Base-by-base conservation (phyloP, 2,113 vertebrate species). In the Salvelinus alpinus region DNA sequence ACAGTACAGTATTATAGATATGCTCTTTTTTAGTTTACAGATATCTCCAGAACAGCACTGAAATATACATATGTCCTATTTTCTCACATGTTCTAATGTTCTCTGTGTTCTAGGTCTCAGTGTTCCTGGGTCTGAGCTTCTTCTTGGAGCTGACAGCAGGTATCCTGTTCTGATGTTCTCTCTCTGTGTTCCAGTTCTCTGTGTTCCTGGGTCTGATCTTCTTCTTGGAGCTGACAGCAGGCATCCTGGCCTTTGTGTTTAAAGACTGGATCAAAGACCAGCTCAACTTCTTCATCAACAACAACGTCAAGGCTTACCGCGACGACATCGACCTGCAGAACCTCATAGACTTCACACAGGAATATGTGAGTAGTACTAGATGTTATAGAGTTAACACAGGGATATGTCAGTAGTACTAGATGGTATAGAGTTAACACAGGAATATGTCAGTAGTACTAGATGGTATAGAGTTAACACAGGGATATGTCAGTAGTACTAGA, bases 291-390 rank as follows among this genome's bases (percentile, higher is more conserved):
- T 97, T 97, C 89, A 97, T 97, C 90, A 95, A 96, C 88, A 97
- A 95, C 80, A 97, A 97, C 6, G 94, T 97, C 88, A 96, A 96
- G 90, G 95, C 96, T 62, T 97, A 97, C 89, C 92, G 96, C 0
- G 96, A 97, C 24, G 96, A 97, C 90, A 96, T 97, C 67, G 96
- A 97, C 90, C 92, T 97, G 78, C 96, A 97, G 88, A 97, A 97
- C 89, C 95, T 97, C 86, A 97, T 96, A 48, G 96, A 97, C 86
- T 97, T 97, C 85, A 95, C 96, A 89, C 96, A 34, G 34, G 34
- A 9, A 8, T 38, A 38, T 38, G 34, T 38, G 1, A 38, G 34
- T 38, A 8, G 7, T 38, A 38, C 8, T 38, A 38, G 1, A 38
- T 38, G 34, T 38, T 38, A 8, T 8, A 11, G 0, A 44, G 38